Conservation (phyloP, 2,797 vertebrate species). For the Nothura maculosa region DNA sequence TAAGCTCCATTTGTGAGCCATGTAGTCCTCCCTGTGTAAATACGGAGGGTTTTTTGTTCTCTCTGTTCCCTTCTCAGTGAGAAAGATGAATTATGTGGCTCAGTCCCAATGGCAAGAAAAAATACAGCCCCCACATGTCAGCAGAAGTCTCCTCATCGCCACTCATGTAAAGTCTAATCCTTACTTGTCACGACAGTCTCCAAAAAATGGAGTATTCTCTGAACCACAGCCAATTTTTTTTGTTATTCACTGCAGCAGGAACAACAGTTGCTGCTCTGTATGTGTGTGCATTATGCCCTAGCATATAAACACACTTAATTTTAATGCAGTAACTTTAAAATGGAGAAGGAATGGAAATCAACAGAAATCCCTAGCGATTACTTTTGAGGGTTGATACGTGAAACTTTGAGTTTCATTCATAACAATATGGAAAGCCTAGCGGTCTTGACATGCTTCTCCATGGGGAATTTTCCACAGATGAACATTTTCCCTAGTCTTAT, state of each 20-base stretch:
- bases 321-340: neutral
- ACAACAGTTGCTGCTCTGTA: neutral
- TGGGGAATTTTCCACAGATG: conserved; percentile 27
- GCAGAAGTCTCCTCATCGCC: conserved; percentile 60
- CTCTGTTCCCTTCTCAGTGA: conserved; percentile 6
- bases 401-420: conserved; percentile 24
- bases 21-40: neutral
- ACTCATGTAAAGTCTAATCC: conserved; percentile 71
- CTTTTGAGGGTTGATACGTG: neutral
- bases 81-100: conserved; percentile 62
- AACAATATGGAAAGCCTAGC: neutral
- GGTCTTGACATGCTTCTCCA: neutral
- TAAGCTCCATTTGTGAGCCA: neutral
- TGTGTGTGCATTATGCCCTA: neutral
- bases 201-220: conserved; percentile 53
- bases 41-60: neutral
- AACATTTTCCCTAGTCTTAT: conserved; percentile 46
- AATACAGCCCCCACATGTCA: conserved; percentile 54
- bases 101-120: conserved; percentile 38
- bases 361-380: neutral
- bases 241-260: neutral
- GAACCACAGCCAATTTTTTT: conserved; percentile 25
- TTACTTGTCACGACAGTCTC: conserved; percentile 57
- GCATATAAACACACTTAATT: neutral
- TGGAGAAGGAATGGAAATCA: neutral